Percentiles rank a stretch among this genome's conserved stretches.
Conservation (phyloP, 1,140 invertebrate genomes). For the Uloborus diversus region DNA sequence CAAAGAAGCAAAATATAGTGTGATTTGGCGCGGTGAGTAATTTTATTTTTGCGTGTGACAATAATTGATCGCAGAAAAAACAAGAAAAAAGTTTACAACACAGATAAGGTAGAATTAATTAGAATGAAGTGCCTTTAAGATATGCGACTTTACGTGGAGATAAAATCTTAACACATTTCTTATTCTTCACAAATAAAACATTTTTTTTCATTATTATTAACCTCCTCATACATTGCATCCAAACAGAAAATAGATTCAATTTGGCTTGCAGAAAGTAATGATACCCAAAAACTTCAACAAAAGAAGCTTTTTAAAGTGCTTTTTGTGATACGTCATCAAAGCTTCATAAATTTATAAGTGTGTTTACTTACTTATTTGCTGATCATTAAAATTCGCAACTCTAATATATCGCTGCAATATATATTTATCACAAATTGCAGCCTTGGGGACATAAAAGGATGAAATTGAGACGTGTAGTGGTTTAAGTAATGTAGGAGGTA, state of each 20-base stretch:
- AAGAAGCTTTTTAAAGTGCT: not conserved
- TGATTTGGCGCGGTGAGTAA: not conserved
- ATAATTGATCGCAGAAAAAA: constrained; percentile 3
- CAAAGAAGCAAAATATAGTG: too few relatives aligned
- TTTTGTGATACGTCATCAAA: not conserved
- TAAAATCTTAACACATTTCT: constrained; percentile 23
- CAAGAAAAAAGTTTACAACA: not conserved
- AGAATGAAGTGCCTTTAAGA: constrained; percentile 40
- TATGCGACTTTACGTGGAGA: constrained; percentile 28
- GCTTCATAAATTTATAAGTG: not conserved
- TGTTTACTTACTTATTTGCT: not conserved
- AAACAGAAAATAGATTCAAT: not conserved
- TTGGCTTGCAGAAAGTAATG: not conserved
- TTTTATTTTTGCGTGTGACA: constrained; percentile 2
- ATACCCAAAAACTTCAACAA: not conserved
- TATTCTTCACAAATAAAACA: not conserved
- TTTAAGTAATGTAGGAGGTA: too few relatives aligned
- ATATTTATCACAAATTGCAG: constrained; percentile 3
- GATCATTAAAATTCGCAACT: not conserved
- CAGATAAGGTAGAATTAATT: constrained; percentile 28
- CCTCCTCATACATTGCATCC: not conserved
- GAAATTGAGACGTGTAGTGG: not conserved
- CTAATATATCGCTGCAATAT: not conserved
- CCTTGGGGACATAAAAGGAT: not conserved
- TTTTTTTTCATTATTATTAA: not conserved